These are phyloP conservation scores for Schizothorax lantsangensis DNA, from an alignment of 2,797 vertebrate species.

Conservation along the genomic window DNA sequence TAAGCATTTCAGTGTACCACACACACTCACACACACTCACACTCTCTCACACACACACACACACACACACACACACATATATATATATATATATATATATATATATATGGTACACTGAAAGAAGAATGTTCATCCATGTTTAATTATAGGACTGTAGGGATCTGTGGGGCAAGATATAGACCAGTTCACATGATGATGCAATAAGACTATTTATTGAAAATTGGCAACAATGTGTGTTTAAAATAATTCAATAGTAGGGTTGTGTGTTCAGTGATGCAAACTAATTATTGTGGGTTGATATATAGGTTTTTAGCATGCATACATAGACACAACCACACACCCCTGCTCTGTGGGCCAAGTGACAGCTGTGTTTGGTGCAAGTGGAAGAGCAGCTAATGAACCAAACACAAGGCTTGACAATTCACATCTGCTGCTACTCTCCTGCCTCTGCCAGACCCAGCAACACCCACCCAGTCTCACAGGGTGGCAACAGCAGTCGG, in stretches of 20 bases:
- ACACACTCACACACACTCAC: too few species aligned
- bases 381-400: slow-evolving; percentile 66
- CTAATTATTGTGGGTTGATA: slow-evolving; percentile 8
- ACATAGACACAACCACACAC: slow-evolving; percentile 44
- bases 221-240: background rate
- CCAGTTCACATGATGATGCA: background rate
- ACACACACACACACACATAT: background rate
- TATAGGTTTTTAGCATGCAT: slow-evolving; percentile 18
- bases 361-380: slow-evolving; percentile 60
- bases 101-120: too few species aligned
- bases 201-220: background rate
- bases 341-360: slow-evolving; percentile 42
- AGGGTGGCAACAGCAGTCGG: slow-evolving; percentile 28
- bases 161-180: background rate
- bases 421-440: slow-evolving; percentile 68
- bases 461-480: slow-evolving; percentile 34
- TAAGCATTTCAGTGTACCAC: background rate
- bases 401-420: slow-evolving; percentile 65
- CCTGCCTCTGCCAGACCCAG: slow-evolving; percentile 54
- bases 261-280: slow-evolving; percentile 15
- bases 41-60: background rate
- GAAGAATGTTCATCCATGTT: background rate
- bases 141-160: background rate
- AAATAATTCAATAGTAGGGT: background rate
- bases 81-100: too few species aligned